Conservation (phyloP, 2,113 vertebrate species). For the Caracal caracal region DNA sequence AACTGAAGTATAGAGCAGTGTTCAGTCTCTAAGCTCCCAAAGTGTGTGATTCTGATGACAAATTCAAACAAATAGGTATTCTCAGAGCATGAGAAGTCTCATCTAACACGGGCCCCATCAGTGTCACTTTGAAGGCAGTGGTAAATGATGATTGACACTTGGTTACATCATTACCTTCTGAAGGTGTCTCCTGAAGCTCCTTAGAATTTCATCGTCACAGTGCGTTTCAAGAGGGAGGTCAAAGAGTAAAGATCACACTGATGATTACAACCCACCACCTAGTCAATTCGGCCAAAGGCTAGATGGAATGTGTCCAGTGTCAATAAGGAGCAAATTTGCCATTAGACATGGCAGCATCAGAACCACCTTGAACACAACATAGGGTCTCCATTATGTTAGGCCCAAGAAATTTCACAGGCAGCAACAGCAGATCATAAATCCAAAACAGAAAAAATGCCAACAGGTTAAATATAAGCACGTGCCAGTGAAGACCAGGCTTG, state of each 20-base stretch:
- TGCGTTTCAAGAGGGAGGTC: neutral
- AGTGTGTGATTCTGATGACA: slow-evolving; percentile 21
- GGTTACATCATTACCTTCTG: neutral
- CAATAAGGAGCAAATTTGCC: neutral
- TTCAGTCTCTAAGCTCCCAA: neutral
- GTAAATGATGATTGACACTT: neutral
- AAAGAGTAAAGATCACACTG: neutral
- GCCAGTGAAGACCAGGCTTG: slow-evolving; percentile 27
- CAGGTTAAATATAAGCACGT: neutral
- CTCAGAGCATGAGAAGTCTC: neutral
- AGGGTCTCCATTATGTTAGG: neutral
- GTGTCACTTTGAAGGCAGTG: neutral
- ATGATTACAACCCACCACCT: neutral
- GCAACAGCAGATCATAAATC: neutral
- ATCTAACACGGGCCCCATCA: neutral
- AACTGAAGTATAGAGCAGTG: neutral
- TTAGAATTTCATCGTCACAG: neutral
- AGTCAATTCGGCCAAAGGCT: neutral
- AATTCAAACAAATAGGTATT: neutral
- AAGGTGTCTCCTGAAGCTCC: neutral
- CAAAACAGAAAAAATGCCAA: neutral
- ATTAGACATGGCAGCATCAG: neutral
- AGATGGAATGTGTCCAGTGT: neutral
- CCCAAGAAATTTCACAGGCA: neutral
- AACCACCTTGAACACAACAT: neutral